phyloP scores from a whole-genome alignment of 2,888 invertebrate genomes.

The Ligdia adustata region DNA sequence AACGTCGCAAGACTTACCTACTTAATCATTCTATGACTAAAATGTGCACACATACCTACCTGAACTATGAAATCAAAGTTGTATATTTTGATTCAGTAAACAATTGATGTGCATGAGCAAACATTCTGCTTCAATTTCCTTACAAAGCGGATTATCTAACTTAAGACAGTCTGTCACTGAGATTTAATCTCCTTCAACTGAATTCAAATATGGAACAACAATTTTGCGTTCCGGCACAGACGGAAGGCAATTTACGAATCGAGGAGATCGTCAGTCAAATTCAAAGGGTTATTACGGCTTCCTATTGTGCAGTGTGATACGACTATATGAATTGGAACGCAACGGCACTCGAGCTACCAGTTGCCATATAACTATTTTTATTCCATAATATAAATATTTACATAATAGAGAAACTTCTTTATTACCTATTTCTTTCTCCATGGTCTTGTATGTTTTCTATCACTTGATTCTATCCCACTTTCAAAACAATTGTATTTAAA shows the following conservation, averaged over 20 bases:
- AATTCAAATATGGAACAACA: constrained; percentile 53
- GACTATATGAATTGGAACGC: constrained; percentile 52
- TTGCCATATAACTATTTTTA: not conserved
- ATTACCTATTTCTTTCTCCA: constrained; percentile 4
- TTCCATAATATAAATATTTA: not conserved
- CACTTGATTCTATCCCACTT: not conserved
- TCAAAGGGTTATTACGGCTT: constrained; percentile 59
- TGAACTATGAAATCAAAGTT: too few relatives aligned
- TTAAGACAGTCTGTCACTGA: constrained; percentile 1
- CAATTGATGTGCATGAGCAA: too few relatives aligned
- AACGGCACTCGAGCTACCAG: constrained; percentile 6
- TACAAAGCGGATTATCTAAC: constrained; percentile 26
- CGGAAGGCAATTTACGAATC: constrained; percentile 64
- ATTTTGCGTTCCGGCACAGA: constrained; percentile 59
- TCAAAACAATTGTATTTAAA: not conserved
- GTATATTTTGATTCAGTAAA: constrained; percentile 3
- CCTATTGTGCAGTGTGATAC: constrained; percentile 51
- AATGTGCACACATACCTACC: too few relatives aligned
- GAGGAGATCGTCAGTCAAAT: constrained; percentile 55
- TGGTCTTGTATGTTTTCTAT: not conserved
- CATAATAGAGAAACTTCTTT: not conserved
- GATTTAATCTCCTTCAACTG: constrained; percentile 39
- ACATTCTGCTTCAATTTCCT: too few relatives aligned
- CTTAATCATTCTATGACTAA: constrained; percentile 9
- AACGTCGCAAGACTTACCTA: too few relatives aligned